Conservation (phyloP, 2,113 vertebrate genomes). For the mouse (Mus musculus) region DNA sequence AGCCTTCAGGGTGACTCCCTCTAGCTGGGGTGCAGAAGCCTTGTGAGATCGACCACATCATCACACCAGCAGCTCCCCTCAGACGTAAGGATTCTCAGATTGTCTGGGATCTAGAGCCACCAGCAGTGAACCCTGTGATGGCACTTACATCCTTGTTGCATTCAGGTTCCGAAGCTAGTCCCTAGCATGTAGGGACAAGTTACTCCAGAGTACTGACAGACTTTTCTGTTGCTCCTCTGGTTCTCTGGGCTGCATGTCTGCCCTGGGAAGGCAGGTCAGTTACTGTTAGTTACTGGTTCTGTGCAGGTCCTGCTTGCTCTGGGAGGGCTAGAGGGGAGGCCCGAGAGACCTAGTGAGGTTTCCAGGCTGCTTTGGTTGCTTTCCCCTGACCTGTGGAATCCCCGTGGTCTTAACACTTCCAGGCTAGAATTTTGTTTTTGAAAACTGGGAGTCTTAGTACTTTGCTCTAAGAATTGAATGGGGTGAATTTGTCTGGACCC, state of each 20-base stretch:
- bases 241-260: neutral
- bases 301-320: neutral
- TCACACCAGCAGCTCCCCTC: neutral
- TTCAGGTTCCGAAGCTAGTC: neutral
- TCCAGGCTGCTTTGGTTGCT: fast-evolving
- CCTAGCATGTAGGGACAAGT: neutral
- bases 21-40: neutral
- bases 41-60: neutral
- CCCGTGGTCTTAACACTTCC: neutral
- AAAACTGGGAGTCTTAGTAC: fast-evolving
- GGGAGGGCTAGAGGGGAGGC: neutral
- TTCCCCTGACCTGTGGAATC: neutral
- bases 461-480: neutral
- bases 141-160: too few species aligned
- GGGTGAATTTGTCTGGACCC: too few species aligned
- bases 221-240: neutral
- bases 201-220: too few species aligned
- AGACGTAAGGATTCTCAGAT: too few species aligned
- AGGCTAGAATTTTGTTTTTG: neutral
- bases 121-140: too few species aligned
- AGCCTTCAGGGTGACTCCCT: too few species aligned
- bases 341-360: fast-evolving
- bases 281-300: neutral
- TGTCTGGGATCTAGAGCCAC: too few species aligned
- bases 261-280: neutral